A percentile compares a stretch with the other conserved stretches of the same genome.
These are phyloP conservation scores for Siniperca knerii DNA, from an alignment of 2,113 vertebrate genomes.

Conservation along the genomic window DNA sequence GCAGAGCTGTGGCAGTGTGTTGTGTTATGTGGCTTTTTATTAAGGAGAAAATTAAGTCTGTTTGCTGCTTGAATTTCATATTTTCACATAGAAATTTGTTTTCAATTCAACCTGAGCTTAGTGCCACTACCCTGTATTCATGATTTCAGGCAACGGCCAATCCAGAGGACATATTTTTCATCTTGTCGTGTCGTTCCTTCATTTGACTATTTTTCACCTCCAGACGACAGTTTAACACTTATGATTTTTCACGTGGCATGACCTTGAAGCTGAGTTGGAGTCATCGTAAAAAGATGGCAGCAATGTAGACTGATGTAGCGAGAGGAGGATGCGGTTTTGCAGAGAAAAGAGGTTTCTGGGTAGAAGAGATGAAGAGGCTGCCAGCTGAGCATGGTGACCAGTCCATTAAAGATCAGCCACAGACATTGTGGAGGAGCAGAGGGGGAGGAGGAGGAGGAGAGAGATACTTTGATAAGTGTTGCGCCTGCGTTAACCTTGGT, in stretches of 20 bases:
- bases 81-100: background rate
- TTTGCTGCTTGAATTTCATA: background rate
- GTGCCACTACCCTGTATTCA: background rate
- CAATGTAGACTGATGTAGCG: conserved; percentile 76
- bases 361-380: conserved; percentile 87
- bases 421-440: conserved; percentile 86
- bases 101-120: background rate
- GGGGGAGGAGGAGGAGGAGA: conserved; percentile 84
- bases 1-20: background rate
- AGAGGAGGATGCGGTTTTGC: conserved; percentile 64
- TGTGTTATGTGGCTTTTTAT: background rate
- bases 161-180: conserved; percentile 55
- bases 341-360: conserved; percentile 59
- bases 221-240: conserved; percentile 73
- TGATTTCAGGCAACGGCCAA: conserved; percentile 13
- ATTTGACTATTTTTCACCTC: conserved; percentile 83
- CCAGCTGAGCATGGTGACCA: conserved; percentile 85
- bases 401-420: conserved; percentile 89
- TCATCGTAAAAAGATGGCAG: conserved; percentile 57
- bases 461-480: conserved; percentile 96
- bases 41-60: background rate
- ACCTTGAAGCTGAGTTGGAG: conserved; percentile 79
- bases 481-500: conserved; percentile 97
- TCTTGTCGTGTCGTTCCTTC: conserved; percentile 53
- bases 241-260: conserved; percentile 77